Evolutionary conservation across 2,797 vertebrate genomes (phyloP), one percentile per base, ranked within the genome.

Genomic region (Galaxias olidus): DNA sequence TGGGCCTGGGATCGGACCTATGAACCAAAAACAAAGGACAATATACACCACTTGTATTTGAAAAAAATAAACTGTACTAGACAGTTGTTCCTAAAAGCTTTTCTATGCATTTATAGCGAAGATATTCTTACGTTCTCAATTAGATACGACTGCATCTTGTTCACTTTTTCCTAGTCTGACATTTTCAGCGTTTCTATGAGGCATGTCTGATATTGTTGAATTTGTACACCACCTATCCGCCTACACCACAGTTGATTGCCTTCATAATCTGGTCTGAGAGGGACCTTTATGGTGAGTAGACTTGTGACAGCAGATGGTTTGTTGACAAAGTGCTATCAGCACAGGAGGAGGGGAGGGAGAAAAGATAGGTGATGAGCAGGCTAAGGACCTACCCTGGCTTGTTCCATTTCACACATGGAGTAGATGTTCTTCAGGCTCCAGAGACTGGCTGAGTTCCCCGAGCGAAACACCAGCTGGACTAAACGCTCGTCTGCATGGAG

Each of bases 331-430:
- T 4, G 30, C 30, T 30, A 30, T 30, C 30, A 30, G 52, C 12
- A 40, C 9, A 18, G 11, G 17, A 19, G 41, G 54, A 66, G 55
- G 44, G 42, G 15, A 53, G 6, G 58, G 1, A 13, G 20, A 47
- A 19, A 55, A 74, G 45, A 50, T 44, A 57, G 5, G 51, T 45
- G 42, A 41, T 18, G 61, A 62, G 71, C 51, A 15, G 76, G 59
- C 65, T 59, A 6, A 59, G 61, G 62, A 77, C 92, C 83, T 82
- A 99, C 97, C 95, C 94, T 95, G 66, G 94, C 93, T 81, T 95
- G 93, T 81, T 99, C 97, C 82, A 98, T 96, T 84, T 94, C 94
- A 81, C 97, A 99, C 96, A 99, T 99, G 84, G 96, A 93, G 61
- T 95, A 93, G 88, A 99, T 96, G 65, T 96, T 94, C 66, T 94